Base-by-base conservation (phyloP, 2,113 vertebrate genomes). In the Lophura nycthemera region DNA sequence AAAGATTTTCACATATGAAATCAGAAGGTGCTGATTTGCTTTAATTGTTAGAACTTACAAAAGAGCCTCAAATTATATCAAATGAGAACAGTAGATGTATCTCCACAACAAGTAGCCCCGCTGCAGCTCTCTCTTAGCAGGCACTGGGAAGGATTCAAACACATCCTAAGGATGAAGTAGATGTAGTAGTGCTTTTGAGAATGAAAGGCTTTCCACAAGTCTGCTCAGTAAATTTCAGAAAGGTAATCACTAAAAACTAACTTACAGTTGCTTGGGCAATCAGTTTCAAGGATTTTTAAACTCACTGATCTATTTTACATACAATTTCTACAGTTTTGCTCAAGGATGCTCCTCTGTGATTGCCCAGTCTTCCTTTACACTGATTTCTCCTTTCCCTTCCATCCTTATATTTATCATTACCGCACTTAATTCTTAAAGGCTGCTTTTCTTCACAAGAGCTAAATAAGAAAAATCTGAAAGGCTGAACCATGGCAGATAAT, bases 341-440 rank as follows among this genome's bases (percentile, higher is more conserved):
- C 61, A 60, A 59, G 54, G 67, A 60, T 47, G 20, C 54, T 92
- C 74, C 82, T 72, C 47, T 59, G 47, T n/a, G 40, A 76, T 76
- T 90, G 81, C 73, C 38, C 92, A 80, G 15, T 67, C 77, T 85
- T 43, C 74, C 77, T 92, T 91, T 72, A 72, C 89, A 66, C 40
- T 61, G 56, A 77, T 40, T 27, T 54, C 36, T 66, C 43, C 32
- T 52, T 81, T 75, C 70, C 69, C 3, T 11, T 91, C 40, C 38
- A 76, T 36, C 65, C 50, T 40, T 88, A 27, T 67, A 81, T 83
- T 92, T 89, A 63, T 65, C 77, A 54, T 65, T 83, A 84, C 21
- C 24, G 29, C 25, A 54, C 13, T 87, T 72, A 78, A 89, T 59
- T 90, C 95, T 82, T 94, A 77, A 93, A 92, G 38, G 47, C n/a